Percentiles rank a stretch among this genome's conserved stretches.
phyloP scores from a whole-genome alignment of 2,888 invertebrate genomes.

The Neocrepidodera transversa region DNA sequence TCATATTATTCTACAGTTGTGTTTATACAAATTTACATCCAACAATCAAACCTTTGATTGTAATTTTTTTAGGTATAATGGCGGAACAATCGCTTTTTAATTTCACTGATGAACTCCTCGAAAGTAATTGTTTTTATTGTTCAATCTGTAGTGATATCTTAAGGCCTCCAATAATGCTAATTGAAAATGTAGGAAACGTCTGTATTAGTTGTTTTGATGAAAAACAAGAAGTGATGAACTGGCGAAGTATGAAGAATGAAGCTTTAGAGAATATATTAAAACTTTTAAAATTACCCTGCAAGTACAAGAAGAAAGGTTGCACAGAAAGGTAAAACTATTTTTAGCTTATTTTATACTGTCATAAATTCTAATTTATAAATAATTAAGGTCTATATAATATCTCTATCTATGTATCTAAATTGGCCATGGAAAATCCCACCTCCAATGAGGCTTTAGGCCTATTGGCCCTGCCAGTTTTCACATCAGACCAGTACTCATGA shows the following conservation, averaged over 20 bases:
- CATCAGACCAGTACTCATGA: too few species aligned
- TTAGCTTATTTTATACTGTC: too few species aligned
- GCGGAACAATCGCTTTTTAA: slow-evolving; percentile 37
- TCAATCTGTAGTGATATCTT: slow-evolving; percentile 47
- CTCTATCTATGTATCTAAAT: too few species aligned
- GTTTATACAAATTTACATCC: too few species aligned
- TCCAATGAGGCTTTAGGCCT: too few species aligned
- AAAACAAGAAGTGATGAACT: slow-evolving; percentile 28
- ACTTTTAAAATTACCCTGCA: slow-evolving; percentile 47
- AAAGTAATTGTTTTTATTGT: slow-evolving; percentile 33
- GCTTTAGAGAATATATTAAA: slow-evolving; percentile 46
- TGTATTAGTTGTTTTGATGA: slow-evolving; percentile 48
- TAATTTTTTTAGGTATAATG: slow-evolving; percentile 32
- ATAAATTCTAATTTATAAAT: too few species aligned
- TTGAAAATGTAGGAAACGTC: slow-evolving; percentile 49
- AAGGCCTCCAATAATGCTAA: slow-evolving; percentile 51
- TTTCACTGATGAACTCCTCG: slow-evolving; percentile 45
- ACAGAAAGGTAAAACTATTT: slow-evolving; percentile 27
- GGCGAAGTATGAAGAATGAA: slow-evolving; percentile 39
- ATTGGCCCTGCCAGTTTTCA: too few species aligned
- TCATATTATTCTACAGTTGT: too few species aligned
- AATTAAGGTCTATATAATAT: too few species aligned
- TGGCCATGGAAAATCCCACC: too few species aligned
- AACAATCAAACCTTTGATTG: too few species aligned
- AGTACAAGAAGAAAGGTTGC: slow-evolving; percentile 47